phyloP scores from a whole-genome alignment of 2,113 vertebrate species.

The Plecotus auritus region DNA sequence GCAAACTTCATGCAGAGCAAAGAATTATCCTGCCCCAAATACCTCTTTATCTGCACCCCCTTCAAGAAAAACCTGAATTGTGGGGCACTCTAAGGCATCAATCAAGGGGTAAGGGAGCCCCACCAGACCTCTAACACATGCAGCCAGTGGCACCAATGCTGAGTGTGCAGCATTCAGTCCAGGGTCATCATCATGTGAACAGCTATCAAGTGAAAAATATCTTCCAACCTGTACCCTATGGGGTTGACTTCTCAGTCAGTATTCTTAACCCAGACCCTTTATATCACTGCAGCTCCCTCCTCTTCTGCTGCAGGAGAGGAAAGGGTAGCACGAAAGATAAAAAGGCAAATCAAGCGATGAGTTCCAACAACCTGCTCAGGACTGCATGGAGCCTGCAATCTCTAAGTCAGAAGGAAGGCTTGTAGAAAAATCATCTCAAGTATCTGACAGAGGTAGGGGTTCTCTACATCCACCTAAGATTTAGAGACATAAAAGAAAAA shows the following conservation, averaged over 20 bases:
- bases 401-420: not conserved
- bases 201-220: not conserved
- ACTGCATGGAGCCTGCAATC: not conserved
- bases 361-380: not conserved
- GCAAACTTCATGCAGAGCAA: not conserved
- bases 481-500: not conserved
- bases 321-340: not conserved
- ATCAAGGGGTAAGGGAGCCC: too few relatives aligned
- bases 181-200: not conserved
- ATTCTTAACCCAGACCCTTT: not conserved
- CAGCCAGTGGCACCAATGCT: not conserved
- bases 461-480: not conserved
- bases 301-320: not conserved
- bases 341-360: not conserved
- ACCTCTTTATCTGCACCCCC: accelerated
- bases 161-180: too few relatives aligned
- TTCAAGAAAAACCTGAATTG: not conserved
- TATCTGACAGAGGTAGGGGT: not conserved
- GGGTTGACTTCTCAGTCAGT: not conserved
- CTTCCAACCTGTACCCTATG: not conserved
- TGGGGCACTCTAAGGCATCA: not conserved
- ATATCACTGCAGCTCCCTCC: not conserved
- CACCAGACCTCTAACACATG: not conserved
- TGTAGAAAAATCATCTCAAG: not conserved
- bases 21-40: not conserved